These are phyloP conservation scores for Tarsius wallacei DNA, from an alignment of 2,797 vertebrate genomes.

Conservation along the genomic window DNA sequence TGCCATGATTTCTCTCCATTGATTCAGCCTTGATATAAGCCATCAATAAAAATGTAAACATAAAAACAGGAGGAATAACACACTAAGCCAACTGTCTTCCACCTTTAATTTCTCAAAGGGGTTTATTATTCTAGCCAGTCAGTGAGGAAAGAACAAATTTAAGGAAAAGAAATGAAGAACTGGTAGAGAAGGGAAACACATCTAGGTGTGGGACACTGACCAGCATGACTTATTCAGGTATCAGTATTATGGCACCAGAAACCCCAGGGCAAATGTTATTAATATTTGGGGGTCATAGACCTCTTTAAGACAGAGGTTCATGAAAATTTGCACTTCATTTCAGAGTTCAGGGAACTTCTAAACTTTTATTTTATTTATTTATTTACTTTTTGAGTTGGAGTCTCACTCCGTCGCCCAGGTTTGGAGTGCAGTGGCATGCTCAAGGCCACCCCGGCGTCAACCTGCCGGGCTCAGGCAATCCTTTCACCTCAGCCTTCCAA, in stretches of 20 bases:
- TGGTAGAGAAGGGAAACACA: background rate
- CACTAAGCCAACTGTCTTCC: background rate
- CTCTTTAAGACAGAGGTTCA: background rate
- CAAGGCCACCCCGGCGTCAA: too few species aligned
- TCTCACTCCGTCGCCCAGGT: too few species aligned
- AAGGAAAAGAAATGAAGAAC: background rate
- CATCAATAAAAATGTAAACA: background rate
- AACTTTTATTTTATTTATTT: background rate
- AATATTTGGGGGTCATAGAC: background rate
- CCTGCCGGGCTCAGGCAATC: too few species aligned
- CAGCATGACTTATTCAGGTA: background rate
- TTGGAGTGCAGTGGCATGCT: too few species aligned
- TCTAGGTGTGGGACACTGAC: background rate
- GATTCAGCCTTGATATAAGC: background rate
- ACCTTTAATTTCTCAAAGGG: background rate
- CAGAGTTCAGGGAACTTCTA: background rate
- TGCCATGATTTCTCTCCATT: background rate
- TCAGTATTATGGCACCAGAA: background rate
- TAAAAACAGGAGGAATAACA: background rate
- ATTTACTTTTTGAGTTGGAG: too few species aligned
- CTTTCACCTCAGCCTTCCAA: too few species aligned
- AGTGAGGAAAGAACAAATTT: background rate
- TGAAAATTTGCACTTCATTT: slow-evolving; percentile 20
- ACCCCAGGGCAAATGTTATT: background rate
- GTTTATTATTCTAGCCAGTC: background rate